Conservation (phyloP, 2,888 invertebrate genomes). For the Orthosia cruda region DNA sequence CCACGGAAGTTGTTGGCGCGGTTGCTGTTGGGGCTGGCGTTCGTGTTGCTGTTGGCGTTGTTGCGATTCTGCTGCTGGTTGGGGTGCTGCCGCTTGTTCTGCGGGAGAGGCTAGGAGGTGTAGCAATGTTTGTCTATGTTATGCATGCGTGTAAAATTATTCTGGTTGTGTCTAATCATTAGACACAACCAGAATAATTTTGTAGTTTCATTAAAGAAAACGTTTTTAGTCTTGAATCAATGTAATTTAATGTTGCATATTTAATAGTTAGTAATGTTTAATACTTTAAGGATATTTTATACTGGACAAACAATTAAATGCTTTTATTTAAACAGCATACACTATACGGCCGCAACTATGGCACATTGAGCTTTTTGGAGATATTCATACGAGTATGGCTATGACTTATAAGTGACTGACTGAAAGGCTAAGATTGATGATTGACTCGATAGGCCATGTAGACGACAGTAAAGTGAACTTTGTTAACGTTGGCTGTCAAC, state of each 20-base stretch:
- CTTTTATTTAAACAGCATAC: neutral
- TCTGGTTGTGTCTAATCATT: neutral
- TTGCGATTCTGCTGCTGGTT: slow-evolving; percentile 83
- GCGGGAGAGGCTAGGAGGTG: slow-evolving; percentile 18
- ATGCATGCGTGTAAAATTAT: neutral
- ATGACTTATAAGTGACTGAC: too few species aligned
- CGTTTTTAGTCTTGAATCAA: too few species aligned
- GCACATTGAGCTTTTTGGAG: neutral
- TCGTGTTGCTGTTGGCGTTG: slow-evolving; percentile 73
- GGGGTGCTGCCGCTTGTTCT: slow-evolving; percentile 88
- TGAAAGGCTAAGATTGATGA: neutral
- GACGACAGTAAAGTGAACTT: neutral
- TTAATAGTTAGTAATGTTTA: too few species aligned
- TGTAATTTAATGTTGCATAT: too few species aligned
- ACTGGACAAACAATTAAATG: neutral
- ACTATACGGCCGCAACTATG: too few species aligned
- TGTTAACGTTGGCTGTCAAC: neutral
- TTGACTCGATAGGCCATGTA: neutral
- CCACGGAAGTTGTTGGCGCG: slow-evolving; percentile 78
- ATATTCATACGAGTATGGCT: neutral
- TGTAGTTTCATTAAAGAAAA: too few species aligned
- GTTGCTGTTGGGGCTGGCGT: slow-evolving; percentile 69
- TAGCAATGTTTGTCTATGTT: neutral
- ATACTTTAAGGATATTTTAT: neutral
- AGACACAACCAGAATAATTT: neutral